Conservation (phyloP, 2,888 invertebrate genomes). For the Perizoma affinitatum region DNA sequence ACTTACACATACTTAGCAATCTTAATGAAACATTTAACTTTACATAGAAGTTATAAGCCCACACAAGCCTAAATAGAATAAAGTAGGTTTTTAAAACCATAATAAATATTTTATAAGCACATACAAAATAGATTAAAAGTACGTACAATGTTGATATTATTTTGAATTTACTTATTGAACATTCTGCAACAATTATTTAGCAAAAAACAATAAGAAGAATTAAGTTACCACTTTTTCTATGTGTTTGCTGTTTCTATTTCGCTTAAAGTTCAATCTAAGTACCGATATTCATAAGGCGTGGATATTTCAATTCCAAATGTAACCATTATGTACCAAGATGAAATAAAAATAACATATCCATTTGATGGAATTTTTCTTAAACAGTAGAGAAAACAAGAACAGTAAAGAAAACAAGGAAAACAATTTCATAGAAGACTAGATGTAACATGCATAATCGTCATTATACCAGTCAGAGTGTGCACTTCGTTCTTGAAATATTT, state of each 20-base stretch:
- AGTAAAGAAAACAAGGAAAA: conserved; percentile 8
- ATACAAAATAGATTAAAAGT: conserved; percentile 3
- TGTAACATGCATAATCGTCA: conserved; percentile 23
- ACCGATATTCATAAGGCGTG: too few relatives aligned
- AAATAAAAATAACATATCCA: conserved; percentile 11
- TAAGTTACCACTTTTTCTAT: too few relatives aligned
- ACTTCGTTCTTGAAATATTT: neutral
- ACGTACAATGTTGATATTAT: conserved; percentile 1
- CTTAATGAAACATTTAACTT: conserved; percentile 11
- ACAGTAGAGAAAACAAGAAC: conserved; percentile 7
- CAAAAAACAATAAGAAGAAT: too few relatives aligned
- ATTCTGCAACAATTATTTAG: too few relatives aligned
- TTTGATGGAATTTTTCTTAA: conserved; percentile 18
- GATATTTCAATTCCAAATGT: neutral
- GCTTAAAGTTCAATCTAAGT: too few relatives aligned
- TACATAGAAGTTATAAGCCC: conserved; percentile 12
- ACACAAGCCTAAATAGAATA: conserved; percentile 26
- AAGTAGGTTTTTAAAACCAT: conserved; percentile 36
- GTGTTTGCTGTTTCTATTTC: too few relatives aligned
- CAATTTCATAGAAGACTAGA: conserved; percentile 32
- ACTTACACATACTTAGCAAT: too few relatives aligned
- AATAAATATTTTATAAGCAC: conserved; percentile 12
- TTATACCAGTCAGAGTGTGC: neutral
- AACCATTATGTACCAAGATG: neutral
- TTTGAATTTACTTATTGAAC: neutral